Base-by-base conservation (phyloP, 2,797 vertebrate species). In the Microtus californicus region DNA sequence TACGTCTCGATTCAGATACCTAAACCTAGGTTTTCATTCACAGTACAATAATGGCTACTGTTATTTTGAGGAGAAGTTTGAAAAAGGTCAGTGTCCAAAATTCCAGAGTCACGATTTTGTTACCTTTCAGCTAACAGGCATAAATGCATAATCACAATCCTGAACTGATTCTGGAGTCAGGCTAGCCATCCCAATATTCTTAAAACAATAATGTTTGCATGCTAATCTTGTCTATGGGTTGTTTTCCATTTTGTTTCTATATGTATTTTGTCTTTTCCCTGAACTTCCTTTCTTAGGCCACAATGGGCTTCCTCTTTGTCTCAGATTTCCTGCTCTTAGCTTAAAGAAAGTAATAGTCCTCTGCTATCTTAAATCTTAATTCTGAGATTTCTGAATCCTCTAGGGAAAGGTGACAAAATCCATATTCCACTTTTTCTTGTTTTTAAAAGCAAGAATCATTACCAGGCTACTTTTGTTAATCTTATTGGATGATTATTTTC, bases 361-460 rank as follows among this genome's bases (percentile, higher is more conserved):
- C 27, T 3, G 56, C 23, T 51, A 2, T 3, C 73, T 88, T 89
- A n/a, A n/a, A 34, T 69, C 6, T 90, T 40, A 48, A 6, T 88
- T 88, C 80, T 96, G 29, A 95, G 17, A 48, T 86, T 96, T 82
- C 6, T 90, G 51, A n/a, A 85, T 12, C 73, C 48, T 13, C 25
- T 59, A 19, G 12, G 56, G 54, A 80, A 92, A 87, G 54, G 6
- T 9, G 37, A 85, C 11, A 87, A 77, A 43, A 13, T 71, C 34
- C 34, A 37, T 4, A 19, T 71, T 71, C 23, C n/a, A 23, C 21
- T 3, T 37, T 19, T 31, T 12, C n/a, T 69, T 6, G 8, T 67
- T 31, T 29, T n/a, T 69, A 3, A 17, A 21, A 56, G 56, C 6
- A 19, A 69, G 67, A 69, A 69, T n/a, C 7, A 6, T 69, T 69